Conservation (phyloP, 2,797 vertebrate species). For the Pterois miles region DNA sequence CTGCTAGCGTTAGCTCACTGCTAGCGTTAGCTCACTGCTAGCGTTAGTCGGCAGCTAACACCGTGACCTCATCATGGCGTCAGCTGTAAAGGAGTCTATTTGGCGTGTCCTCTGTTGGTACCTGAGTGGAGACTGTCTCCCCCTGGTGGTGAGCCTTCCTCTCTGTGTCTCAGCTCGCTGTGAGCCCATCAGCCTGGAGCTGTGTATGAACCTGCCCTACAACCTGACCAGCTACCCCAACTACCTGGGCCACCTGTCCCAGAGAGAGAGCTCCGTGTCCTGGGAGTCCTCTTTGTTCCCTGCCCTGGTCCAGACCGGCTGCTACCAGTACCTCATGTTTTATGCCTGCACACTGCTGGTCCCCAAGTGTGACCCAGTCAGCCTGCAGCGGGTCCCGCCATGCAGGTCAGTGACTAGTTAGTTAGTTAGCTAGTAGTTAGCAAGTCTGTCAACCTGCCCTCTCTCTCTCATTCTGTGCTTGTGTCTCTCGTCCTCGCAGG, state of each 20-base stretch:
- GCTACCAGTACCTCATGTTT: slow-evolving; percentile 98
- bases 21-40: too few relatives aligned
- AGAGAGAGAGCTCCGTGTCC: slow-evolving; percentile 93
- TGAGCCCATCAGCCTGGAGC: slow-evolving; percentile 92
- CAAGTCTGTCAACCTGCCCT: too few relatives aligned
- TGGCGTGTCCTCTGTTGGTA: too few relatives aligned
- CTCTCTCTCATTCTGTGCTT: too few relatives aligned
- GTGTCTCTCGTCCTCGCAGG: slow-evolving; percentile 66
- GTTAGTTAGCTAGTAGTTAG: too few relatives aligned
- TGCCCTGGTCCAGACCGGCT: slow-evolving; percentile 95
- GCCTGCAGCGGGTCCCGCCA: slow-evolving; percentile 89
- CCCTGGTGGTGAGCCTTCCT: too few relatives aligned
- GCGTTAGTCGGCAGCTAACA: too few relatives aligned
- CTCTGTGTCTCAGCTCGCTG: slow-evolving; percentile 83
- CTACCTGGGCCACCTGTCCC: slow-evolving; percentile 92
- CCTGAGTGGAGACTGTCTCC: too few relatives aligned
- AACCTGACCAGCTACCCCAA: slow-evolving; percentile 93
- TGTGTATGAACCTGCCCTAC: slow-evolving; percentile 96
- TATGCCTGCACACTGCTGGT: slow-evolving; percentile 96
- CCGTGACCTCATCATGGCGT: too few relatives aligned
- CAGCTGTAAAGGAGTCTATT: too few relatives aligned
- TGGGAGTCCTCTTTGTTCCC: slow-evolving; percentile 96
- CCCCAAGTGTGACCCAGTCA: slow-evolving; percentile 91
- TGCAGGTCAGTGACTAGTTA: slow-evolving; percentile 86
- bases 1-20: too few relatives aligned